Conservation (phyloP, 2,888 invertebrate species). For the Acanthosoma haemorrhoidale region DNA sequence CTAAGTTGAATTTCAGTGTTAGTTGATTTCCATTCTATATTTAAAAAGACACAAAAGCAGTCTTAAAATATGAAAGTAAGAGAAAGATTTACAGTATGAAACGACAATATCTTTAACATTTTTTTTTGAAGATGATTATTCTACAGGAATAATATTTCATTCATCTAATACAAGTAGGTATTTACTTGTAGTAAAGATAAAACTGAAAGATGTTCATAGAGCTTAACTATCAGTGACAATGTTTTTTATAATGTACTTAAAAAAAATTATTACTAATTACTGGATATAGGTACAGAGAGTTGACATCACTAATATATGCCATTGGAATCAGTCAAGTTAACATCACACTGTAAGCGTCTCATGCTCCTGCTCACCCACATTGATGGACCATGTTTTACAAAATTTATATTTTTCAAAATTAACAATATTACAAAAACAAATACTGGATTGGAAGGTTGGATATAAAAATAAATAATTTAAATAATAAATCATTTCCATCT, state of each 20-base stretch:
- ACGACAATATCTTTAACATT: neutral
- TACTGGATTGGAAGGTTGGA: no score
- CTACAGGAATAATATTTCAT: neutral
- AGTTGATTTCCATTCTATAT: neutral
- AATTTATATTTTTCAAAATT: neutral
- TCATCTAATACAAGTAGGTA: neutral
- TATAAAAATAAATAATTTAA: no score
- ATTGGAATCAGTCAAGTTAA: neutral
- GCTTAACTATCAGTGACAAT: no score
- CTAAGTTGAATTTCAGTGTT: slow-evolving; percentile 10
- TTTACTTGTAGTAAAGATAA: neutral
- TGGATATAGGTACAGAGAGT: neutral
- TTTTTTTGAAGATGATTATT: neutral
- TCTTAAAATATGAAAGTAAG: slow-evolving; percentile 9
- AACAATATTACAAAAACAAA: neutral
- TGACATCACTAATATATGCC: neutral
- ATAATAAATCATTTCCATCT: no score
- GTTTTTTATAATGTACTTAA: neutral
- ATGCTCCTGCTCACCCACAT: neutral
- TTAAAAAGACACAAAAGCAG: slow-evolving; percentile 8
- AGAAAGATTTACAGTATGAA: slow-evolving; percentile 1
- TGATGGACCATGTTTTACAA: neutral
- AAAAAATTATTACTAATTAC: neutral
- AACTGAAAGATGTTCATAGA: neutral
- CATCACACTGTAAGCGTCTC: slow-evolving; percentile 1